These are phyloP conservation scores for Hemithea aestivaria DNA, from an alignment of 2,888 invertebrate species.

Conservation along the genomic window DNA sequence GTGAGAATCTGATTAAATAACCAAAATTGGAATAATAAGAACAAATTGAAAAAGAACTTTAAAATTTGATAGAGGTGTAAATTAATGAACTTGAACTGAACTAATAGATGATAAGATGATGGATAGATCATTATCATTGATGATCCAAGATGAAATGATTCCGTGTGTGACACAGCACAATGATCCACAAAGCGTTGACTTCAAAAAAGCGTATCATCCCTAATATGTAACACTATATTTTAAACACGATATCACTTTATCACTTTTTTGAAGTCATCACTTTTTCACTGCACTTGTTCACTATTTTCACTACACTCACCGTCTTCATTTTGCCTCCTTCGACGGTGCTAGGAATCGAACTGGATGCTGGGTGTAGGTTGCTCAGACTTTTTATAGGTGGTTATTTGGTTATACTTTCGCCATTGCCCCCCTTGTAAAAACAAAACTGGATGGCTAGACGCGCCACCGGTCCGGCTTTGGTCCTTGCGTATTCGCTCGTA, in stretches of 20 bases:
- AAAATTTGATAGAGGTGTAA: no score
- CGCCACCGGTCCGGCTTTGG: slow-evolving; percentile 41
- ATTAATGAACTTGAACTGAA: no score
- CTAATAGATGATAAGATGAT: no score
- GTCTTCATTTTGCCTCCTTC: slow-evolving; percentile 75
- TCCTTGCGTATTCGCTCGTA: slow-evolving; percentile 65
- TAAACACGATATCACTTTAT: slow-evolving; percentile 34
- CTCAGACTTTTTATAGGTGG: slow-evolving; percentile 75
- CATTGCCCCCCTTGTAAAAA: slow-evolving; percentile 59
- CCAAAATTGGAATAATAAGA: no score
- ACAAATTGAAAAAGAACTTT: no score
- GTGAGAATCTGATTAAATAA: no score
- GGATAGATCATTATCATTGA: neutral
- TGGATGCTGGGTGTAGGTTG: slow-evolving; percentile 63
- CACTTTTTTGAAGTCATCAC: slow-evolving; percentile 33
- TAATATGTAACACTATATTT: slow-evolving; percentile 29
- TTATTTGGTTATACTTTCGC: slow-evolving; percentile 76
- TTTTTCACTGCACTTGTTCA: slow-evolving; percentile 55
- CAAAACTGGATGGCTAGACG: slow-evolving; percentile 39
- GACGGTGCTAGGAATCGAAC: slow-evolving; percentile 72
- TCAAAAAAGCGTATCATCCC: slow-evolving; percentile 65
- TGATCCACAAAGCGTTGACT: slow-evolving; percentile 48
- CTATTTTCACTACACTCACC: slow-evolving; percentile 55
- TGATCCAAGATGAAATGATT: neutral
- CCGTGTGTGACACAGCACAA: slow-evolving; percentile 12